Evolutionary conservation across 2,797 vertebrate genomes (phyloP).

Genomic region (Coregonus ussuriensis): DNA sequence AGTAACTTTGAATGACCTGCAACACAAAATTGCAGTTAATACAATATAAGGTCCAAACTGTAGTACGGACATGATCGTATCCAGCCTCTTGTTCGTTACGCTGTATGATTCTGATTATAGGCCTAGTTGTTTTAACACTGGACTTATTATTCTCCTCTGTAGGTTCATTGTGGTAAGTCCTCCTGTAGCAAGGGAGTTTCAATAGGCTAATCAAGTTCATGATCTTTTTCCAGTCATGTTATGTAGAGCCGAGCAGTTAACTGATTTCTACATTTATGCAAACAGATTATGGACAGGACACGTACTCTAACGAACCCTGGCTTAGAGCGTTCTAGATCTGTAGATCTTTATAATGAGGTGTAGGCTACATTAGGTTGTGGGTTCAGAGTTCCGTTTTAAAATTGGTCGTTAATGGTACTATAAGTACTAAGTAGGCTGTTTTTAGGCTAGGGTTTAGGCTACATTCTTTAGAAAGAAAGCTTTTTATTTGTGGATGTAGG

Average conservation of each 20-base stretch:
- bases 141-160: constrained; percentile 18
- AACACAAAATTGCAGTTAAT: too few species aligned
- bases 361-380: not conserved
- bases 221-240: too few species aligned
- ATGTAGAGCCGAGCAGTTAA: not conserved
- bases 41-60: not conserved
- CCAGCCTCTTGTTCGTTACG: constrained; percentile 32
- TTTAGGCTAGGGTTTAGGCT: not conserved
- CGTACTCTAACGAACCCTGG: too few species aligned
- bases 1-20: too few species aligned
- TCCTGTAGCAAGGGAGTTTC: not conserved
- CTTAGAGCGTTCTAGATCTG: not conserved
- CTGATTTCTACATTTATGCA: not conserved
- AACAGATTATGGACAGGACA: constrained; percentile 1
- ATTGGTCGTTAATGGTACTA: not conserved
- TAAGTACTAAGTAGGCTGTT: not conserved
- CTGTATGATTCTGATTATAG: not conserved
- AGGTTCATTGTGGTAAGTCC: constrained; percentile 65
- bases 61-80: not conserved
- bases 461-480: not conserved
- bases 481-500: not conserved
- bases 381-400: not conserved
- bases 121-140: not conserved
- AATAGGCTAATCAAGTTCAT: not conserved
- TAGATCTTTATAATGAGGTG: not conserved